Percentiles rank a stretch among this genome's conserved stretches.
Evolutionary conservation across 2,888 invertebrate species (phyloP).

Genomic region (Tenthredo mesomela): DNA sequence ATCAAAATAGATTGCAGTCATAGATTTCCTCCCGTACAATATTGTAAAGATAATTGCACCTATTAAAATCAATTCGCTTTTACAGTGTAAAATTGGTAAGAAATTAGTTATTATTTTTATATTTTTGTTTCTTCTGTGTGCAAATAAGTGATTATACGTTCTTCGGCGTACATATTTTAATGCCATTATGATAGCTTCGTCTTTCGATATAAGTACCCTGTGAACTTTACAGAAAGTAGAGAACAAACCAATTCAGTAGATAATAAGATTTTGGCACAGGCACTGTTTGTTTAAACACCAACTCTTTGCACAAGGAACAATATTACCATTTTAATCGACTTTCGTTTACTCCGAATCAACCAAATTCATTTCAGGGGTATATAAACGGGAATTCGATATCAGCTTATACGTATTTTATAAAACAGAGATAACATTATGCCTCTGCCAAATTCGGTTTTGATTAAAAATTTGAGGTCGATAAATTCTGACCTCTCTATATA

Average conservation of each 20-base stretch:
- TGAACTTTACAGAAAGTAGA: not conserved
- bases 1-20: conserved; percentile 38
- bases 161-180: not conserved
- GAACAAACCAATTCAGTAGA: not conserved
- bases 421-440: conserved; percentile 7
- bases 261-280: not conserved
- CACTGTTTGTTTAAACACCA: not conserved
- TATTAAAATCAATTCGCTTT: conserved; percentile 42
- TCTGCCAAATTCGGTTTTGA: conserved; percentile 20
- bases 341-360: not conserved
- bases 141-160: not conserved
- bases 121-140: conserved; percentile 6
- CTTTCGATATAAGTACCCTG: not conserved
- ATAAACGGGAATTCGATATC: not conserved
- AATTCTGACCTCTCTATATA: not conserved
- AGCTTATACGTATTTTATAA: not conserved
- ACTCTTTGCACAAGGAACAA: conserved; percentile 25
- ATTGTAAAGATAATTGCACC: conserved; percentile 44
- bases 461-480: not conserved
- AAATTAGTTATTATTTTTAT: conserved; percentile 1
- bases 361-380: not conserved
- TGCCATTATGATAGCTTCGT: not conserved
- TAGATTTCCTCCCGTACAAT: conserved; percentile 1
- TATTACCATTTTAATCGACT: conserved; percentile 17
- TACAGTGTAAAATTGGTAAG: conserved; percentile 33